These are phyloP conservation scores for Sarcophilus harrisii DNA, from an alignment of 2,797 vertebrate species.

Conservation along the genomic window DNA sequence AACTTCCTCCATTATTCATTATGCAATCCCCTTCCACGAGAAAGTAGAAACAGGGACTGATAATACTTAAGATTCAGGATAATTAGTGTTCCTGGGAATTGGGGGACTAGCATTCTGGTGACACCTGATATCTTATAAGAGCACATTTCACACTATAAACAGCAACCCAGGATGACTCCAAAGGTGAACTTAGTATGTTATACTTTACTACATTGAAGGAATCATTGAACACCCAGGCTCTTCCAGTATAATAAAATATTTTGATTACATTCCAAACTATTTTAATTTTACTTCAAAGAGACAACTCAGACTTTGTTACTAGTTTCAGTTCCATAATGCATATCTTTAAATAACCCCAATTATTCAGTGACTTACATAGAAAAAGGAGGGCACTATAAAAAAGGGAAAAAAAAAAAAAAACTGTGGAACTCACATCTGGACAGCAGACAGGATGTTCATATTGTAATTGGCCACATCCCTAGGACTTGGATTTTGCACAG, in stretches of 20 bases:
- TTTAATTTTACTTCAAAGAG: constrained; percentile 48
- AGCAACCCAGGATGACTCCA: constrained; percentile 4
- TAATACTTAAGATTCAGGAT: not conserved
- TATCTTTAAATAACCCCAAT: not conserved
- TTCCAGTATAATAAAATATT: not conserved
- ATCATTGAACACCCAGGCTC: not conserved
- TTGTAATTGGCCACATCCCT: constrained; percentile 56
- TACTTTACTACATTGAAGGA: constrained; percentile 28
- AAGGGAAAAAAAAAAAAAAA: constrained; percentile 8
- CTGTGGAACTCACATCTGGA: constrained; percentile 72
- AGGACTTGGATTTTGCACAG: constrained; percentile 67
- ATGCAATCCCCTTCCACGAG: not conserved
- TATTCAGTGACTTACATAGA: not conserved
- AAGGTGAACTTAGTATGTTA: not conserved
- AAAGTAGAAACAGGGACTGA: not conserved
- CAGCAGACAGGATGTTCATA: constrained; percentile 66
- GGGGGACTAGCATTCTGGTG: constrained; percentile 15
- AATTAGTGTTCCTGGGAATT: not conserved
- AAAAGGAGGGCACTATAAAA: not conserved
- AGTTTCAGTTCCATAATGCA: not conserved
- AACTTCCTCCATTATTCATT: constrained; percentile 7
- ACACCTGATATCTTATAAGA: not conserved
- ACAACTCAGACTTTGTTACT: constrained; percentile 38
- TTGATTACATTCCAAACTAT: not conserved
- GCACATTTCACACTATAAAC: not conserved